Evolutionary conservation across 2,113 vertebrate species (phyloP), one percentile per base, ranked within the genome.

Genomic region (Andinoacara biseriatus): DNA sequence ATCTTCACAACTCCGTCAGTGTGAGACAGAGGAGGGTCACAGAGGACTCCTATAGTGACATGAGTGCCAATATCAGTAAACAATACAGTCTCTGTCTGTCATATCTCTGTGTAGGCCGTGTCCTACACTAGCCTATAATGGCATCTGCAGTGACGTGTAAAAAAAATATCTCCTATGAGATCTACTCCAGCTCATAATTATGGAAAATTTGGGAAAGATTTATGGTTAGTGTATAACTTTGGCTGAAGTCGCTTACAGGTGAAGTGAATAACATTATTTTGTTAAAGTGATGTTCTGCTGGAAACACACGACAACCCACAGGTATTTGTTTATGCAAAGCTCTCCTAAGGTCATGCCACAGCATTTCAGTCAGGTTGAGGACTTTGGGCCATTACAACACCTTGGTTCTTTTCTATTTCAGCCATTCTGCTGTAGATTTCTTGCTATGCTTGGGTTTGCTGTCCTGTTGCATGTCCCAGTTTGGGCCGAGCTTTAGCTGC

Each of bases 51-150:
- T 87, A 76, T 67, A 83, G 74, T 82, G 92, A 91, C 86, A 49
- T 61, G 24, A 65, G 82, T 59, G 77, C 67, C 31, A 40, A 90
- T 82, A 87, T 74, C 80, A 78, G 72, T 75, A 82, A 86, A 94
- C 92, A 94, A 92, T 89, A 78, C 52, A 1, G 76, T 59, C 61
- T 85, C 90, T 93, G 93, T 94, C 56, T 65, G 86, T 57, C 86
- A 2, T 29, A 31, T 82, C 67, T 86, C 52, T 78, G 78, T 61
- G 60, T 35, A 20, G 76, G 49, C 80, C 35, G 49, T 72, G 83
- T 75, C 65, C 77, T 9, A 52, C 10, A 35, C 60, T 38, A 10
- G 62, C n/a, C 60, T 40, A 38, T 75, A 31, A 65, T 63, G 62
- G 67, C 46, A 35, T 40, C 62, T 15, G 4, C n/a, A 14, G 13